Evolutionary conservation across 2,888 invertebrate species (phyloP).

Genomic region (Leucophora obtusa): DNA sequence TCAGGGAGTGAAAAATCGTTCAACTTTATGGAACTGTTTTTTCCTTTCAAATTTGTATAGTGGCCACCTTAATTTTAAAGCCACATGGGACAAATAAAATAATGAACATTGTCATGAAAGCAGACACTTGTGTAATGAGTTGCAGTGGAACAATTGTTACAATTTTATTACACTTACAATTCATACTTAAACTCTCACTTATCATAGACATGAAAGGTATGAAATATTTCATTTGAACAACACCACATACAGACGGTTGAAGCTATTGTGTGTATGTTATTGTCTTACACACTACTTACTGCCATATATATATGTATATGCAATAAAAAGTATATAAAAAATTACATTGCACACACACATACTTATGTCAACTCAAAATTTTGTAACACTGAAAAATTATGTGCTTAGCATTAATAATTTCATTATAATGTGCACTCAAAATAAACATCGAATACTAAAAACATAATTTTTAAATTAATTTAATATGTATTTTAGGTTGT

Average conservation of each 20-base stretch:
- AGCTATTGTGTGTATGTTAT: neutral
- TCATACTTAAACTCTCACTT: constrained; percentile 54
- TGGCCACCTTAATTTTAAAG: constrained; percentile 14
- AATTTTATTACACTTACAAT: constrained; percentile 43
- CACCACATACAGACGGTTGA: constrained; percentile 22
- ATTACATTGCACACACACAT: neutral
- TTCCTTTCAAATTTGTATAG: too few species aligned
- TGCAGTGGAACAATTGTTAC: neutral
- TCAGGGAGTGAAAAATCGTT: too few species aligned
- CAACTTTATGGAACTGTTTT: too few species aligned
- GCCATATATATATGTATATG: neutral
- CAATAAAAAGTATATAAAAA: neutral
- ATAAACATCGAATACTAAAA: too few species aligned
- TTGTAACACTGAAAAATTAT: too few species aligned
- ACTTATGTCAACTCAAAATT: too few species aligned
- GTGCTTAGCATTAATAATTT: too few species aligned
- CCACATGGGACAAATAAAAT: constrained; percentile 61
- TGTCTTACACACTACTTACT: neutral
- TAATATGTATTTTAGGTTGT: too few species aligned
- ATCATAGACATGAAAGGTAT: constrained; percentile 6
- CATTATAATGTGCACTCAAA: too few species aligned
- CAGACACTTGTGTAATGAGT: constrained; percentile 54
- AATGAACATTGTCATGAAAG: constrained; percentile 59
- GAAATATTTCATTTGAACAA: constrained; percentile 39
- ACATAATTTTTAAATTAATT: too few species aligned